Base-by-base conservation (phyloP, 1,140 invertebrate species). In the Drosophila santomea region DNA sequence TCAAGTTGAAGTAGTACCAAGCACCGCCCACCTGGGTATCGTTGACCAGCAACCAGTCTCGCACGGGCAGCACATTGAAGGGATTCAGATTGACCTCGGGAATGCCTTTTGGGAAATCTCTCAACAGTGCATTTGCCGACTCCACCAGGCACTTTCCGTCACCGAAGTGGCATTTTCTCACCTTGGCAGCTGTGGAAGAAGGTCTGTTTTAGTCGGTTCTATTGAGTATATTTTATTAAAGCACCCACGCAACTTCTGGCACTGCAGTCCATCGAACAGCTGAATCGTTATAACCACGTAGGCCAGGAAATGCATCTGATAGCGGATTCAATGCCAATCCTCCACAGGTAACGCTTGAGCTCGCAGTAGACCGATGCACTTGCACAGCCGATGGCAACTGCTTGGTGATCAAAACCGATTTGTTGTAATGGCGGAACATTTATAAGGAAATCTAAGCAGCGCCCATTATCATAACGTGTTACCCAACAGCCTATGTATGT, bases 381-480 rank as follows among this genome's bases (percentile, higher is more conserved):
- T 72, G 56, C 66, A 57, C 38, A 56, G 64, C 23, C 56, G 12
- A 36, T 39, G 25, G 25, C 23, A 45, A 68, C 51, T 62, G 12
- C 12, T 52, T n/a, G 15, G 12, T n/a, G 39, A 62, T 28, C 56
- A 52, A 67, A 78, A 57, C 38, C 32, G 17, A 41, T 52, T 35
- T 55, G 12, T 14, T 55, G 44, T 44, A 48, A 55, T 38, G 11
- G 23, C 43, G 14, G 5, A 55, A 47, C 20, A 58, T 63, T 39
- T 56, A 60, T 69, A 39, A 77, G 74, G 63, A 77, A 76, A 60
- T 60, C 32, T 20, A 76, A 76, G 48, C 28, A 28, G 63, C n/a
- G 36, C 39, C 28, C 7, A 72, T 83, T 84, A 85, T 58, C 80
- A 84, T 84, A 84, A 84, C 80, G 36, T 50, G 80, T 84, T 84